Evolutionary conservation across 2,888 invertebrate genomes (phyloP).

Genomic region (Micropterix aruncella): DNA sequence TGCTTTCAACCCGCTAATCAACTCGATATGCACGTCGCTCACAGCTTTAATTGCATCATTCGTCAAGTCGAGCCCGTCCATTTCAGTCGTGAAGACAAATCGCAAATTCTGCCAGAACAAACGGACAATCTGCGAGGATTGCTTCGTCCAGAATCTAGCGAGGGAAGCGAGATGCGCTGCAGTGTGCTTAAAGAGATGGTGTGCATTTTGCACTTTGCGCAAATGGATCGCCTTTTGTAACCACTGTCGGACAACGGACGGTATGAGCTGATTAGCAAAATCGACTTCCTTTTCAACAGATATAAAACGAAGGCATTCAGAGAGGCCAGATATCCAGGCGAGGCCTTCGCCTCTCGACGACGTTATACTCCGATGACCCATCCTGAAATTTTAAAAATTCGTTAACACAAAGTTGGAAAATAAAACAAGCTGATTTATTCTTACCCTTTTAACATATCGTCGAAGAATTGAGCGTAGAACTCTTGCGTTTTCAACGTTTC

Average conservation of each 20-base stretch:
- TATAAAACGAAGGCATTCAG: slow-evolving; percentile 60
- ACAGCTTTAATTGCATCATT: slow-evolving; percentile 26
- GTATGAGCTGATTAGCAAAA: slow-evolving; percentile 5
- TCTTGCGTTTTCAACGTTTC: slow-evolving; percentile 29
- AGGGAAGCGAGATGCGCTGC: slow-evolving; percentile 19
- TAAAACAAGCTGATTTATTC: too few species aligned
- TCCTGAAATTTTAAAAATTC: slow-evolving; percentile 31
- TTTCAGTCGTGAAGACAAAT: slow-evolving; percentile 16
- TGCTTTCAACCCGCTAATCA: slow-evolving; percentile 21
- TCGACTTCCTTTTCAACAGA: slow-evolving; percentile 15
- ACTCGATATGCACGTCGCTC: slow-evolving; percentile 24
- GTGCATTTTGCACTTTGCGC: slow-evolving; percentile 12
- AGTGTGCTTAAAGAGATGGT: slow-evolving; percentile 19
- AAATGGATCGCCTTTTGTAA: slow-evolving; percentile 15
- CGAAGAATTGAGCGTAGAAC: slow-evolving; percentile 54
- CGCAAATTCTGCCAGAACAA: slow-evolving; percentile 29
- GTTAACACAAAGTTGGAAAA: too few species aligned
- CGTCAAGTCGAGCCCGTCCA: slow-evolving; percentile 24
- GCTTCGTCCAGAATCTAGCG: slow-evolving; percentile 24
- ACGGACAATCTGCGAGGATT: slow-evolving; percentile 21
- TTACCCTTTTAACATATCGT: slow-evolving; percentile 52
- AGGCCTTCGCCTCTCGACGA: slow-evolving; percentile 53
- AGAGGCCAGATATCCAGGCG: slow-evolving; percentile 49
- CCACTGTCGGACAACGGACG: slow-evolving; percentile 12
- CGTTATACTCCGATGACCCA: slow-evolving; percentile 42